Evolutionary conservation across 2,888 invertebrate species (phyloP).

Genomic region (Neoaliturus tenellus): DNA sequence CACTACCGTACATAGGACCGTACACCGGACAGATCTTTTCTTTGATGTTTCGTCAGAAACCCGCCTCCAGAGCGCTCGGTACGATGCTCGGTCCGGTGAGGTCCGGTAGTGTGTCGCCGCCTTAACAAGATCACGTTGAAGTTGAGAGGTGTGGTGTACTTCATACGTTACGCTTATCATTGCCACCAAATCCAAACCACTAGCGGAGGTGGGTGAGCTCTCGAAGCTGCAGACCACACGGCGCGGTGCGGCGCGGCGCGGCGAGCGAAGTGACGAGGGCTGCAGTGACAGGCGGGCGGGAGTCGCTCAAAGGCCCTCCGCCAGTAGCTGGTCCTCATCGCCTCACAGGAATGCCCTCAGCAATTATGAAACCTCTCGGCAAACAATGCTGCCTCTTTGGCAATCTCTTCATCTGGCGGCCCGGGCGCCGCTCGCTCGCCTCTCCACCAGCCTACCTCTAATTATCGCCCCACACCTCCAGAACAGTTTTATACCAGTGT

Average conservation of each 20-base stretch:
- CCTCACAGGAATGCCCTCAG: conserved; percentile 19
- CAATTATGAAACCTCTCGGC: conserved; percentile 40
- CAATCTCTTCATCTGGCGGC: conserved; percentile 3
- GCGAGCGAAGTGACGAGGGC: neutral
- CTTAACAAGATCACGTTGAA: too few species aligned
- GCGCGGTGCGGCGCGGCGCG: too few species aligned
- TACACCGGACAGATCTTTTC: too few species aligned
- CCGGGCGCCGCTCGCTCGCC: neutral
- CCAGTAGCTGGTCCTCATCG: conserved; percentile 27
- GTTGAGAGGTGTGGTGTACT: too few species aligned
- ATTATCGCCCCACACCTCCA: neutral
- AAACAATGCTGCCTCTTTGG: conserved; percentile 38
- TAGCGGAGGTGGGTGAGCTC: too few species aligned
- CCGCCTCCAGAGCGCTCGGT: too few species aligned
- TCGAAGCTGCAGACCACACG: neutral
- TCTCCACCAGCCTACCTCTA: neutral
- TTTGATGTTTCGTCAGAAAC: too few species aligned
- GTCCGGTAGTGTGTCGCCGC: too few species aligned
- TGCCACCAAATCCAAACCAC: too few species aligned
- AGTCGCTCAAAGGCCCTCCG: neutral
- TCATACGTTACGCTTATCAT: too few species aligned
- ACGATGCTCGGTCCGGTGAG: too few species aligned
- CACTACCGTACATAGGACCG: too few species aligned
- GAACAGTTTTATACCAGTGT: neutral
- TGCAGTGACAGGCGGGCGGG: conserved; percentile 1